Percentiles rank a stretch among this genome's conserved stretches.
Conservation (phyloP, 2,113 vertebrate genomes). For the Corythaixoides concolor region DNA sequence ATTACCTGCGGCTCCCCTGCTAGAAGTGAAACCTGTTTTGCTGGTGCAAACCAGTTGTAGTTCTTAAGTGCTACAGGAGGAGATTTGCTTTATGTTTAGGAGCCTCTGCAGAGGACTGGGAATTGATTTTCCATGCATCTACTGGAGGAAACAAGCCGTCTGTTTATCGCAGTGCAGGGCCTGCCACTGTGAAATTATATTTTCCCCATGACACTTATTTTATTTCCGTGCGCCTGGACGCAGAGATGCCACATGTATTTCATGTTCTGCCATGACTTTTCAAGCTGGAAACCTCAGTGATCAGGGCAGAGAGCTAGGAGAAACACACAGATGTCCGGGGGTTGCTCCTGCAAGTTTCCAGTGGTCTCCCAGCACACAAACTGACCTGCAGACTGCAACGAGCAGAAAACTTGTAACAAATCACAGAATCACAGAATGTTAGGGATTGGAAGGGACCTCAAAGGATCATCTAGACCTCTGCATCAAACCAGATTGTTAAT, state of each 20-base stretch:
- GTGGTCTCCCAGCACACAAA: background rate
- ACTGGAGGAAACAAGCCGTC: background rate
- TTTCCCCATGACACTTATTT: slow-evolving; percentile 51
- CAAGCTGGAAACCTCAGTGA: background rate
- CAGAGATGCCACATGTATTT: slow-evolving; percentile 21
- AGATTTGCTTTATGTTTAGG: slow-evolving; percentile 10
- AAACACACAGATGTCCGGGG: background rate
- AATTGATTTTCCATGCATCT: slow-evolving; percentile 62
- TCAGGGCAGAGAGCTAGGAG: background rate
- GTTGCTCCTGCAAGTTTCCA: background rate
- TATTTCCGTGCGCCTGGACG: background rate
- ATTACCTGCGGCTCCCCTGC: background rate
- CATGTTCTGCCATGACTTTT: background rate
- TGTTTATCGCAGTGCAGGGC: slow-evolving; percentile 21
- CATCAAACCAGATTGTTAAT: background rate
- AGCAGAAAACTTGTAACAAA: background rate
- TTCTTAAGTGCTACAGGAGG: background rate
- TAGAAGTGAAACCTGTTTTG: background rate
- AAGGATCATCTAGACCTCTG: no score
- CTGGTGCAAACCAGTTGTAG: background rate
- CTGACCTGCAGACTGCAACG: background rate
- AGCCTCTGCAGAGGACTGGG: slow-evolving; percentile 3
- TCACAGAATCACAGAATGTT: no score
- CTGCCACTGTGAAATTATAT: slow-evolving; percentile 54
- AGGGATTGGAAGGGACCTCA: no score